Percentiles rank a stretch among this genome's conserved stretches.
Conservation (phyloP, 2,113 vertebrate genomes). For the Cairina moschata region DNA sequence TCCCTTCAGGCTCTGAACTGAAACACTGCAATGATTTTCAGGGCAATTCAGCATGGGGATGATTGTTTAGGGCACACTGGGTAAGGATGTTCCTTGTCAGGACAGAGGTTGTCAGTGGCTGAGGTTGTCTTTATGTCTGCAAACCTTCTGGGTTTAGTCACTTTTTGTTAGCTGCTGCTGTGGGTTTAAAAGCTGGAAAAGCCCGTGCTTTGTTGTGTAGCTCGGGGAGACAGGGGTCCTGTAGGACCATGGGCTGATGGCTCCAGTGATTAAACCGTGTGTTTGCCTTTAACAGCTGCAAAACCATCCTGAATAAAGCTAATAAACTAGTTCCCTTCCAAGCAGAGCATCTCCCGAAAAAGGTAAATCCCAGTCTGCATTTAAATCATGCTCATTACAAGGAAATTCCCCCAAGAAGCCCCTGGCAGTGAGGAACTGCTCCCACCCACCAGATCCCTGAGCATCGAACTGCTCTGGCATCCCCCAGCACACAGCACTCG, state of each 20-base stretch:
- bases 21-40: neutral
- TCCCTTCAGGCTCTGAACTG: neutral
- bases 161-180: neutral
- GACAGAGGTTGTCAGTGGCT: neutral
- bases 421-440: neutral
- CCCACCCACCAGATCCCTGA: neutral
- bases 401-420: neutral
- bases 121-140: neutral
- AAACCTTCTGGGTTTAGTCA: neutral
- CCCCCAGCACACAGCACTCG: rapidly evolving
- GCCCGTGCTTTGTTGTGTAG: neutral
- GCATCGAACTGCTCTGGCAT: rapidly evolving
- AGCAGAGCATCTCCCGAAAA: neutral
- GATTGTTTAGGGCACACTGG: neutral
- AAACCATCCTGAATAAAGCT: neutral
- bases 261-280: rapidly evolving
- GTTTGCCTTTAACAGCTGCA: neutral
- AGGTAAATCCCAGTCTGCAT: neutral
- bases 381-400: neutral
- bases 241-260: rapidly evolving
- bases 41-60: neutral
- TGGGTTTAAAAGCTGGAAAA: neutral
- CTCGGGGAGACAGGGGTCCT: neutral
- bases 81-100: neutral
- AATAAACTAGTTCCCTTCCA: neutral